Evolutionary conservation across 2,888 invertebrate species (phyloP).

Genomic region (Taphrorychus bicolor): DNA sequence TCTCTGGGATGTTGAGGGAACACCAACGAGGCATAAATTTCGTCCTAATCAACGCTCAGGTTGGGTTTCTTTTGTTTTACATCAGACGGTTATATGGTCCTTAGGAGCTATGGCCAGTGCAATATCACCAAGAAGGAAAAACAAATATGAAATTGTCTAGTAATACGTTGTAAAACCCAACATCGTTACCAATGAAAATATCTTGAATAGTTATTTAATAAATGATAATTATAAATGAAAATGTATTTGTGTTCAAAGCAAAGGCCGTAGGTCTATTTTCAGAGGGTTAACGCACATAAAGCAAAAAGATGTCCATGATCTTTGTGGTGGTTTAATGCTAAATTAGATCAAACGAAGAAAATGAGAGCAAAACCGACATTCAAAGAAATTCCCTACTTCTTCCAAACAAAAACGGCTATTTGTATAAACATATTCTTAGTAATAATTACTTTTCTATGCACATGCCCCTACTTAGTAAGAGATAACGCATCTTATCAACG

Average conservation of each 20-base stretch:
- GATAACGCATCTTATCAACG: neutral
- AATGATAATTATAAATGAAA: too few relatives aligned
- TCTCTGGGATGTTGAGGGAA: slow-evolving; percentile 11
- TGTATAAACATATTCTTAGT: too few relatives aligned
- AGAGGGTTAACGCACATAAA: neutral
- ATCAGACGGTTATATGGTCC: neutral
- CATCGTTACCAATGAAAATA: too few relatives aligned
- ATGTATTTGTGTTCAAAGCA: neutral
- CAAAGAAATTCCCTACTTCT: slow-evolving; percentile 12
- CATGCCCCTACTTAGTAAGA: too few relatives aligned
- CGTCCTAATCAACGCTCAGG: slow-evolving; percentile 20
- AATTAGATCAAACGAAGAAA: slow-evolving; percentile 16
- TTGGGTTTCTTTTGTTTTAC: slow-evolving; percentile 3
- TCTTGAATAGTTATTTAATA: too few relatives aligned
- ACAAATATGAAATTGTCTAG: neutral
- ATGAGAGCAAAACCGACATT: slow-evolving; percentile 3
- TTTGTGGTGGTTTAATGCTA: slow-evolving; percentile 24
- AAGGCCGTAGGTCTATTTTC: neutral
- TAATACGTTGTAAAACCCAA: too few relatives aligned
- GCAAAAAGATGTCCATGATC: neutral
- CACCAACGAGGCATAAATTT: slow-evolving; percentile 29
- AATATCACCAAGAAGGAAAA: neutral
- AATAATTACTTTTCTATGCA: too few relatives aligned
- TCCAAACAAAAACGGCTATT: too few relatives aligned
- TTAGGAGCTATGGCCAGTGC: neutral